Base-by-base conservation (phyloP, 2,113 vertebrate species). In the Hucho hucho region DNA sequence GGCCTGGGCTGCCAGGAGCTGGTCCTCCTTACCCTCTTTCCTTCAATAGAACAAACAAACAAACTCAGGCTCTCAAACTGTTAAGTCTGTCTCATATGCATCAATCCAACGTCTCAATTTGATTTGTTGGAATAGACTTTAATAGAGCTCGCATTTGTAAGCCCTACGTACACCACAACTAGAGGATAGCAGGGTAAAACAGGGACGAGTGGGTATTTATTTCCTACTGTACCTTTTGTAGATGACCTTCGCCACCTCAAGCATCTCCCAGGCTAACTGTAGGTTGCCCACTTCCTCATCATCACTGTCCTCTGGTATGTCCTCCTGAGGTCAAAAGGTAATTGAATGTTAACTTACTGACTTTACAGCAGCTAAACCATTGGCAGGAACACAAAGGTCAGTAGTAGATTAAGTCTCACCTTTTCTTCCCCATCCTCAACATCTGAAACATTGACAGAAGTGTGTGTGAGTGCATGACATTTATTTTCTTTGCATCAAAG, bases 211-310 rank as follows among this genome's bases (percentile, higher is more conserved):
- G 13, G n/a, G 58, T 22, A 61, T 61, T 59, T 37, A 37, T 37
- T 43, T 43, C 37, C n/a, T 22, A 61, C n/a, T 2, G n/a, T 90
- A 98, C 98, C 97, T 97, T 91, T 94, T 96, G 84, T 96, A 99
- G 86, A 99, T 98, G 2, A 96, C 93, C 91, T 99, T 99, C 25
- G 97, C 95, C 13, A 99, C 92, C 82, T 99, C 98, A 89, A 99
- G 72, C 97, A 98, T 98, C 89, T 99, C 98, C 98, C 98, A 99
- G 73, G 98, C 96, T 77, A 99, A 89, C 87, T 99, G 97, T 79
- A 99, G 93, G 87, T 97, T 98, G 5, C 95, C 97, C 84, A 99
- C 93, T 79, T 98, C 97, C 68, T 99, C 96, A 22, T 98, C 96
- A 20, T 98, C 96, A 47, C 94, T 95, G 75, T 96, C 97, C 95